phyloP scores from a whole-genome alignment of 2,797 vertebrate species.

The Crenichthys baileyi region DNA sequence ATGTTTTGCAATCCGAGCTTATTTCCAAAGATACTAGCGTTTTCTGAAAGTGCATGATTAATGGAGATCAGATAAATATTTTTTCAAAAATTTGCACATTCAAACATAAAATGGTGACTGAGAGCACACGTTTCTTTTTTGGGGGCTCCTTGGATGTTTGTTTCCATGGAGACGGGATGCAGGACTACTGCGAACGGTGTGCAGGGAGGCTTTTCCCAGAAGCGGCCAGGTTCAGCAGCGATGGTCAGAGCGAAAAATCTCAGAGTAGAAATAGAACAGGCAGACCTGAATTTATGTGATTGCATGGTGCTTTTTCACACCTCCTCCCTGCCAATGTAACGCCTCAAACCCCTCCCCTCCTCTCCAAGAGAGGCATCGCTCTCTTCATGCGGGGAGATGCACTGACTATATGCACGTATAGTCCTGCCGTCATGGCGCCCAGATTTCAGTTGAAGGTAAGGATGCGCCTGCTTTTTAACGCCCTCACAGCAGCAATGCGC shows the following conservation, averaged over 20 bases:
- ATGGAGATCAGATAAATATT: neutral
- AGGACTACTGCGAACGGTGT: conserved; percentile 19
- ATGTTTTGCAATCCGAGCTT: neutral
- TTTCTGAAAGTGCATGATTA: neutral
- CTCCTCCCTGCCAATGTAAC: conserved; percentile 11
- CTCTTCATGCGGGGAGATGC: conserved; percentile 29
- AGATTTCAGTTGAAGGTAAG: conserved; percentile 86
- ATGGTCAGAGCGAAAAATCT: neutral
- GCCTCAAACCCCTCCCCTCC: conserved; percentile 60
- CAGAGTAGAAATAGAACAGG: neutral
- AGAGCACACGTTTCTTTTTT: conserved; percentile 33
- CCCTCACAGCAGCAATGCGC: conserved; percentile 30
- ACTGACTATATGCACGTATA: conserved; percentile 35
- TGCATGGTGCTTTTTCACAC: conserved; percentile 11
- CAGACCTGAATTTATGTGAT: conserved; percentile 5
- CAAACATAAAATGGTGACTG: neutral
- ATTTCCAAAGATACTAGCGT: neutral
- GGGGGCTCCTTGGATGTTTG: conserved; percentile 43
- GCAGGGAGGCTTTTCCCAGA: conserved; percentile 12
- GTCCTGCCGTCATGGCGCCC: conserved; percentile 80
- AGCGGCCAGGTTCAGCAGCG: conserved; percentile 2
- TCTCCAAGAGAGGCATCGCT: conserved; percentile 17
- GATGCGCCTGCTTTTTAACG: conserved; percentile 53
- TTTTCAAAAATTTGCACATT: neutral
- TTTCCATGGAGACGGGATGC: conserved; percentile 82